Base-by-base conservation (phyloP, 2,113 vertebrate species). In the human region DNA sequence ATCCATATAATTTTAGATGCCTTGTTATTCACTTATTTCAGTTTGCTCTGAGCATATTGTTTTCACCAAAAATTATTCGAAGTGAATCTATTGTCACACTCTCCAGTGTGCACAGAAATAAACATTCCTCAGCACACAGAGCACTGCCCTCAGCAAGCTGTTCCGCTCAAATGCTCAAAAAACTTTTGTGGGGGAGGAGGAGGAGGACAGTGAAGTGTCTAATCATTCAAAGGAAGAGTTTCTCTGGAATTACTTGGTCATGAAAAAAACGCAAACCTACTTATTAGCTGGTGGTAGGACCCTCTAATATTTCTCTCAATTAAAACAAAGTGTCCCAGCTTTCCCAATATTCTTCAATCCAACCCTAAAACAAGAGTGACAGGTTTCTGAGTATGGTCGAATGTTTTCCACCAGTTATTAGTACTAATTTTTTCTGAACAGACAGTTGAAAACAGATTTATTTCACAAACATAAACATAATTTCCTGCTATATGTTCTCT, bases 61-160 rank as follows among this genome's bases (percentile, higher is more conserved):
- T 87, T 75, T 89, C 83, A 89, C 8, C 55, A 59, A 81, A 88
- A 89, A 72, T 43, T 25, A 61, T 27, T 2, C 72, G 81, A 90
- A 73, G 75, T 23, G 22, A 79, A 30, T 70, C 70, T 79, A n/a
- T 13, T 27, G 50, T 93, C 78, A 73, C 9, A 7, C 22, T 94
- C 85, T 76, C 80, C 50, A 38, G 18, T 2, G 35, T 18, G 2
- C 45, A 43, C 0, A 11, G 80, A 92, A 79, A 48, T 17, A 72
- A 78, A 82, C 8, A n/a, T 30, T 48, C 68, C 55, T 38, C 43
- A 50, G 87, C 45, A 89, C 40, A 30, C 43, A 13, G 12, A 64
- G 45, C 22, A 8, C 4, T 22, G 75, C 48, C 79, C 70, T 72
- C 52, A 16, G 35, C 76, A 92, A 68, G 81, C 75, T 88, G 68